These are phyloP conservation scores for Caranx melampygus DNA, from an alignment of 2,113 vertebrate genomes.

Conservation along the genomic window DNA sequence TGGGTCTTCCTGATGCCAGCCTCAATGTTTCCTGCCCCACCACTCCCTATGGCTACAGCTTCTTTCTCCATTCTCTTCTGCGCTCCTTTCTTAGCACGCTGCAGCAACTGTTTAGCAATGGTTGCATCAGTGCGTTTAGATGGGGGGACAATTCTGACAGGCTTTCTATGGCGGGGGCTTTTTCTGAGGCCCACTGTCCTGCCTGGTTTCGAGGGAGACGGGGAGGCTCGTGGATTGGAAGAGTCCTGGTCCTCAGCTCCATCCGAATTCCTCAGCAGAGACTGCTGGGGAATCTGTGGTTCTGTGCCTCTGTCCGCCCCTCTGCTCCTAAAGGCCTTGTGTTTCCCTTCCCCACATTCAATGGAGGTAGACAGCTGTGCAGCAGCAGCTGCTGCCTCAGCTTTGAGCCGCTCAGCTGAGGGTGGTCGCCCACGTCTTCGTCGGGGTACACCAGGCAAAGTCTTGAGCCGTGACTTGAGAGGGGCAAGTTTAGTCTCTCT, in stretches of 20 bases:
- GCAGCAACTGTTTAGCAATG: conserved; percentile 96
- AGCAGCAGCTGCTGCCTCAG: conserved; percentile 81
- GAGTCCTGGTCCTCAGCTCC: conserved; percentile 69
- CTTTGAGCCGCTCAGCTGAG: conserved; percentile 91
- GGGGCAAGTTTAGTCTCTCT: conserved; percentile 91
- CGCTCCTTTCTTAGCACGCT: conserved; percentile 95
- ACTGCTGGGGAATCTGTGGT: conserved; percentile 67
- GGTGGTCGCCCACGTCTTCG: conserved; percentile 93
- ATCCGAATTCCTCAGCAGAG: conserved; percentile 63
- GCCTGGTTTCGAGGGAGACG: conserved; percentile 84
- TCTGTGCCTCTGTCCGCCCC: conserved; percentile 86
- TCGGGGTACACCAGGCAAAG: conserved; percentile 86
- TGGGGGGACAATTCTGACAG: conserved; percentile 93
- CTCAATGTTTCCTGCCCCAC: conserved; percentile 62
- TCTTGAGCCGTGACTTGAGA: conserved; percentile 94
- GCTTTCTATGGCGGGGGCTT: conserved; percentile 95
- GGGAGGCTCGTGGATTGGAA: conserved; percentile 74
- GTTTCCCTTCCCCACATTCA: conserved; percentile 84
- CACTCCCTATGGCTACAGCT: conserved; percentile 75
- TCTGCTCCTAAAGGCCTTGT: conserved; percentile 87
- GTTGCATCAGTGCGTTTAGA: conserved; percentile 95
- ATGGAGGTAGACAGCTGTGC: conserved; percentile 79
- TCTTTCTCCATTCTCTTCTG: conserved; percentile 92
- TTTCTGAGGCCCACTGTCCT: conserved; percentile 87
- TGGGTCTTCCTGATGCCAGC: conserved; percentile 92